Evolutionary conservation across 1,140 invertebrate genomes (phyloP).

Genomic region (Drosophila nikananu): DNA sequence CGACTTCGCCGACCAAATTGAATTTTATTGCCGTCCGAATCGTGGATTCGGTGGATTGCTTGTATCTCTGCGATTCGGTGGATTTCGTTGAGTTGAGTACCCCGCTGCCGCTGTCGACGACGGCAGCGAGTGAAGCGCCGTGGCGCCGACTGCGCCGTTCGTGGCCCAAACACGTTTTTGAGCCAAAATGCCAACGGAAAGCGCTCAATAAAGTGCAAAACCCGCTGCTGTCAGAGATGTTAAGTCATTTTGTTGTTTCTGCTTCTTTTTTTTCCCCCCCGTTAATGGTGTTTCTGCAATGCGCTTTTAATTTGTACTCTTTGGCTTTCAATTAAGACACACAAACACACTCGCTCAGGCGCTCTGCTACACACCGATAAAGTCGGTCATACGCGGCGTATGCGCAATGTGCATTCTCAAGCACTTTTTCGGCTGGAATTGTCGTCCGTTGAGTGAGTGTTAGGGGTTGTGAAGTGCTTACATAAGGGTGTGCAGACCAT

Average conservation of each 20-base stretch:
- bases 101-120: background rate
- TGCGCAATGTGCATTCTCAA: conserved; percentile 51
- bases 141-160: background rate
- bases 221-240: conserved; percentile 28
- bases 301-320: conserved; percentile 70
- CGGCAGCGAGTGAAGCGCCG: background rate
- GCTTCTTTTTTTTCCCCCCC: conserved; percentile 23
- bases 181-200: conserved; percentile 62
- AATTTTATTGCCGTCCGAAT: conserved; percentile 69
- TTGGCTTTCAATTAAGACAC: conserved; percentile 71
- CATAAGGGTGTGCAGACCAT: conserved; percentile 6
- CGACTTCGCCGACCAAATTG: conserved; percentile 43
- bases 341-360: conserved; percentile 6
- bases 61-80: conserved; percentile 1
- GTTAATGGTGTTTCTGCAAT: conserved; percentile 64
- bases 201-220: conserved; percentile 79
- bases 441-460: background rate
- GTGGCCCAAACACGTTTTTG: conserved; percentile 65
- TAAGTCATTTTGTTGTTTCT: conserved; percentile 44
- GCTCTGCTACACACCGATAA: background rate
- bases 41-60: conserved; percentile 18
- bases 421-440: conserved; percentile 15
- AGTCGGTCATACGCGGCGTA: conserved; percentile 45
- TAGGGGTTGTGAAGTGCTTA: background rate
- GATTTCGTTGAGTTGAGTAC: conserved; percentile 8